Base-by-base conservation (phyloP, 2,888 invertebrate genomes). In the Nomada lathburiana region DNA sequence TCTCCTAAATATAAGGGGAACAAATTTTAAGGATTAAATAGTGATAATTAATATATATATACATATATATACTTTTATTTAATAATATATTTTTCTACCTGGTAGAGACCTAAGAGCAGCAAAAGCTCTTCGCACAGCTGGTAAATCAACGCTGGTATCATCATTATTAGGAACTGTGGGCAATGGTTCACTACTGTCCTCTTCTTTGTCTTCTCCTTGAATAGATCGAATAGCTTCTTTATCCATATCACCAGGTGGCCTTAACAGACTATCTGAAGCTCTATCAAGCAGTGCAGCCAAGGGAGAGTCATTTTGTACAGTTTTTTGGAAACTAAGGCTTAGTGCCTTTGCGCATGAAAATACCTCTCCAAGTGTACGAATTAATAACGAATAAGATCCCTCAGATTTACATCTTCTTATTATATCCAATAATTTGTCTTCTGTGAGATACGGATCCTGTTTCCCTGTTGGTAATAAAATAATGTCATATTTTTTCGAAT, bases 131-230 rank as follows among this genome's bases (percentile, higher is more conserved):
- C 96, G 95, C 88, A 97, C 95, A 0, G 97, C 95, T 0, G 95
- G 95, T 68, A 97, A 95, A 93, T 98, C 98, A n/a, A 98, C 95
- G 36, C 89, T 93, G 2, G 94, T 93, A 70, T 94, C 94, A 80
- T 94, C 94, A 50, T 91, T 90, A 65, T 90, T 90, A 76, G 92
- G 92, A 84, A 92, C 93, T 79, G 91, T 89, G 36, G 94, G 94
- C 47, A 92, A 90, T 23, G 92, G 92, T 84, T 91, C 96, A 80
- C 96, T 95, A 89, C 97, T 96, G 90, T 98, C 98, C 89, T 97
- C 96, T 92, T 98, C 98, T 94, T 98, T 98, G 89, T 98, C 98
- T 85, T 98, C 98, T 70, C 96, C 96, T 92, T 97, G 97, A 77
- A 97, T 94, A 10, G 96, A 95, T 71, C 97, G 94, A n/a, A 96